A percentile compares a stretch with the other conserved stretches of the same genome.
Conservation (phyloP, 2,113 vertebrate genomes). For the Uria aalge region DNA sequence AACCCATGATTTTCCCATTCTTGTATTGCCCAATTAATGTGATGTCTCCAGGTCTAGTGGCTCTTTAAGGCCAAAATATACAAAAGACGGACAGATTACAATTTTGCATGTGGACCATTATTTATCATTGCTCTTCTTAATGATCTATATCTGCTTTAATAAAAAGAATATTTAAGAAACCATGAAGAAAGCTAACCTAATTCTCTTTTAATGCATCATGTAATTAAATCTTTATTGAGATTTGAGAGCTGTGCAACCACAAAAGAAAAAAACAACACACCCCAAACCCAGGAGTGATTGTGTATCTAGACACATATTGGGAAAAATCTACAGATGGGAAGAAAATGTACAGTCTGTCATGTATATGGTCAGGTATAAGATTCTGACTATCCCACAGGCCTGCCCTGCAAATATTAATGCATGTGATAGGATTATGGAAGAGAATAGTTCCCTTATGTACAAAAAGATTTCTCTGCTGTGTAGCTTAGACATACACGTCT, state of each 20-base stretch:
- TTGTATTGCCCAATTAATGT: neutral
- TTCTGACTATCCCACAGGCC: neutral
- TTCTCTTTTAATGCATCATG: slow-evolving; percentile 2
- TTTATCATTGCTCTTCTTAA: neutral
- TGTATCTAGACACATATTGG: neutral
- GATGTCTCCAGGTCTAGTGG: neutral
- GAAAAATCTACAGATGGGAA: neutral
- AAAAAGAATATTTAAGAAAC: slow-evolving; percentile 20
- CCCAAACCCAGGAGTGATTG: neutral
- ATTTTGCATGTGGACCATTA: neutral
- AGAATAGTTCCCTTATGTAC: neutral
- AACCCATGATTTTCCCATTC: neutral
- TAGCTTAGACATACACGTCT: neutral
- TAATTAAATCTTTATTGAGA: slow-evolving; percentile 54
- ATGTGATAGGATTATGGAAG: neutral
- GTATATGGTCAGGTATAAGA: neutral
- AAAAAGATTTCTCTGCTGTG: neutral
- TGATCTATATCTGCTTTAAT: slow-evolving; percentile 29
- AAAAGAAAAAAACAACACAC: neutral
- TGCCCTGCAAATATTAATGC: neutral
- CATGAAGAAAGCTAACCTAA: neutral
- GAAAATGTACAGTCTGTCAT: neutral
- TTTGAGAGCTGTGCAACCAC: slow-evolving; percentile 38
- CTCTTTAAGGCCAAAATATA: neutral
- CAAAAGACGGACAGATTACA: neutral